Percentiles rank a stretch among this genome's conserved stretches.
These are phyloP conservation scores for Deroptyus accipitrinus DNA, from an alignment of 2,113 vertebrate species.

Conservation along the genomic window DNA sequence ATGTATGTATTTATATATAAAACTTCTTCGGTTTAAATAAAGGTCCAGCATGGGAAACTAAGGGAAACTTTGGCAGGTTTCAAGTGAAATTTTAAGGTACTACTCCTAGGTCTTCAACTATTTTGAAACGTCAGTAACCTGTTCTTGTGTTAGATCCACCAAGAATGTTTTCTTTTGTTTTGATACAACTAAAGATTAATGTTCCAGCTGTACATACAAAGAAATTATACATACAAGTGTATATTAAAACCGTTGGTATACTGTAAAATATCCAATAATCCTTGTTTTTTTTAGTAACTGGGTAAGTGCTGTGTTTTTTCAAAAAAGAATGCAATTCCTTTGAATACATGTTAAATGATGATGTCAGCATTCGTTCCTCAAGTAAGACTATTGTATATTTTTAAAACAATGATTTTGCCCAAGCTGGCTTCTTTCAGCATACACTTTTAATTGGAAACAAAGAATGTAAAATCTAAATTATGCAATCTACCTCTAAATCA, in stretches of 20 bases:
- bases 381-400: background rate
- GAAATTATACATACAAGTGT: background rate
- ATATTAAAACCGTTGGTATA: background rate
- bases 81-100: background rate
- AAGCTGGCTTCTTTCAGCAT: background rate
- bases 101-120: background rate
- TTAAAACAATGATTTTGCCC: background rate
- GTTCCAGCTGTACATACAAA: background rate
- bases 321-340: background rate
- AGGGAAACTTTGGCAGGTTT: background rate
- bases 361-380: background rate
- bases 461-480: background rate
- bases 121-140: background rate
- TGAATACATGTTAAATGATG: background rate
- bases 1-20: background rate
- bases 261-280: background rate
- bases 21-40: background rate
- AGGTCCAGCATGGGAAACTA: background rate
- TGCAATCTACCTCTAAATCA: background rate
- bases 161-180: background rate
- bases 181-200: background rate
- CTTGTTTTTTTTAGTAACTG: background rate
- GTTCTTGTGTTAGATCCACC: background rate
- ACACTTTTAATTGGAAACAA: background rate
- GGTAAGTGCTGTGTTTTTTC: background rate